A percentile compares a stretch with the other conserved stretches of the same genome.
These are phyloP conservation scores for Epicampocera succincta DNA, from an alignment of 2,888 invertebrate species.

Conservation along the genomic window DNA sequence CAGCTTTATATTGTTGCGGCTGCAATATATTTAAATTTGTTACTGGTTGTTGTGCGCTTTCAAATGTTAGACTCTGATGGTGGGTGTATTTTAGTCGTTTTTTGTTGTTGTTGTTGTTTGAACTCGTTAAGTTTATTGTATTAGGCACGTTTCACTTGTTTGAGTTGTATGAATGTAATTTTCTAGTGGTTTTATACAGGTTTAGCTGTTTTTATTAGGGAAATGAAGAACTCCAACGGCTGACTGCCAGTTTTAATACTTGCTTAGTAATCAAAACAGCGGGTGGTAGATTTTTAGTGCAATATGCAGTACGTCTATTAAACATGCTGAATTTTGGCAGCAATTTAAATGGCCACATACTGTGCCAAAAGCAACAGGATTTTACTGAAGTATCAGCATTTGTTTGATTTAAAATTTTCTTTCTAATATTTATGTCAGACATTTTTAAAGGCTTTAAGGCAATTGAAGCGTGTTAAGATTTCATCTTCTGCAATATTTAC, in stretches of 20 bases:
- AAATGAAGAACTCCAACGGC: constrained; percentile 8
- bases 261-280: constrained; percentile 60
- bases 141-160: constrained; percentile 65
- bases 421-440: background rate
- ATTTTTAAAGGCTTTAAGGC: constrained; percentile 3
- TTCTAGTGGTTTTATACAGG: constrained; percentile 51
- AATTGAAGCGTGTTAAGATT: background rate
- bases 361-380: constrained; percentile 59
- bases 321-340: constrained; percentile 62
- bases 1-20: constrained; percentile 16
- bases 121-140: constrained; percentile 66
- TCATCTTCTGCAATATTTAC: constrained; percentile 6
- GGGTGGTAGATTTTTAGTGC: constrained; percentile 66
- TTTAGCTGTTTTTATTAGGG: constrained; percentile 7
- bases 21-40: constrained; percentile 42
- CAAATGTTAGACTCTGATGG: background rate
- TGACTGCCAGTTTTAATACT: constrained; percentile 41
- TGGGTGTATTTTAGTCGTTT: constrained; percentile 46
- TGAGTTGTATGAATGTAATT: constrained; percentile 53
- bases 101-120: constrained; percentile 44
- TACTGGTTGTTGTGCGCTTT: background rate
- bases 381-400: constrained; percentile 29
- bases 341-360: constrained; percentile 65
- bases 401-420: constrained; percentile 29
- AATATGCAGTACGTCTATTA: constrained; percentile 61